Evolutionary conservation across 2,797 vertebrate species (phyloP).

Genomic region (Dendrocincla tyrannina): DNA sequence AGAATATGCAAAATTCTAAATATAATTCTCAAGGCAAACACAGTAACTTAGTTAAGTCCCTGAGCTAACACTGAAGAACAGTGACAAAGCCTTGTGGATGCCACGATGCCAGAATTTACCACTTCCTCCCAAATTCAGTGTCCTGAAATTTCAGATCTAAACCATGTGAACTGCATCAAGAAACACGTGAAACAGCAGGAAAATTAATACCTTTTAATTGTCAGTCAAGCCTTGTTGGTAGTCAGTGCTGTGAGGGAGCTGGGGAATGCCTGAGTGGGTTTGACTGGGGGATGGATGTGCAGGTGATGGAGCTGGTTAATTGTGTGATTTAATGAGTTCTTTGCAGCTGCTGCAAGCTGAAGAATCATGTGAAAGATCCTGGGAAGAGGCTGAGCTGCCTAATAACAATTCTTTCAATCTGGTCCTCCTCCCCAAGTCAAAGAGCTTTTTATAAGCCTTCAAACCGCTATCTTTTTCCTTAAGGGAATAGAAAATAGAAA

Average conservation of each 20-base stretch:
- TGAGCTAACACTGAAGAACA: not conserved
- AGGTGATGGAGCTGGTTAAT: not conserved
- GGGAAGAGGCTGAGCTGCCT: not conserved
- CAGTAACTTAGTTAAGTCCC: not conserved
- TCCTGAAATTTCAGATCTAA: not conserved
- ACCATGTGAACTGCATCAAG: not conserved
- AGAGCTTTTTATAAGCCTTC: not conserved
- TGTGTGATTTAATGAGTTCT: not conserved
- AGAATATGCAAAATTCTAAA: not conserved
- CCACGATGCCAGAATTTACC: not conserved
- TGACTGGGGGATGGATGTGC: not conserved
- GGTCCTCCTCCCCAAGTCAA: not conserved
- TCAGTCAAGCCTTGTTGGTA: not conserved
- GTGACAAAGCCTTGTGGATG: fast-evolving
- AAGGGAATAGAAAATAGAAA: not conserved
- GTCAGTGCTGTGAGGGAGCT: not conserved
- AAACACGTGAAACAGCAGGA: not conserved
- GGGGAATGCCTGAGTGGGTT: not conserved
- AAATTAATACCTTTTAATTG: not conserved
- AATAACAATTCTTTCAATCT: not conserved
- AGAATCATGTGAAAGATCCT: not conserved
- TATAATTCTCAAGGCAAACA: not conserved
- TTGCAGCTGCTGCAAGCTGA: not conserved
- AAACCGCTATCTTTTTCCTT: not conserved
- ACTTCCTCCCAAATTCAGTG: not conserved